Conservation (phyloP, 2,888 invertebrate genomes). For the Drosophila niveifrons region DNA sequence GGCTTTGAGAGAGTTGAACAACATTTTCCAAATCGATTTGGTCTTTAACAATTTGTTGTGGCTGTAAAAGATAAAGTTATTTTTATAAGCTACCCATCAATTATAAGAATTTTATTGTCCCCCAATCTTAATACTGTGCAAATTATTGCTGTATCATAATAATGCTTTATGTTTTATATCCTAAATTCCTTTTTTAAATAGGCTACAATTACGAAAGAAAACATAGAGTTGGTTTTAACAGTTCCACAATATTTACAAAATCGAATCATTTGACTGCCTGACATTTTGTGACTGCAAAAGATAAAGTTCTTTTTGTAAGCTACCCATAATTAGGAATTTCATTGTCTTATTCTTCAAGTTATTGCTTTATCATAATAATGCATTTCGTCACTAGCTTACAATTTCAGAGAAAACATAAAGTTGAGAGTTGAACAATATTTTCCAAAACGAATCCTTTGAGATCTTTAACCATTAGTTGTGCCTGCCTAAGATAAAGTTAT, state of each 20-base stretch:
- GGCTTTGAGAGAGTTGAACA: not conserved
- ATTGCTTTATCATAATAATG: constrained; percentile 10
- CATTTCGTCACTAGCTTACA: constrained; percentile 20
- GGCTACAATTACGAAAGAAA: no score
- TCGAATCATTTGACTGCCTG: no score
- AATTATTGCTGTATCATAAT: constrained; percentile 3
- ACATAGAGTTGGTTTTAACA: no score
- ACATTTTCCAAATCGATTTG: constrained; percentile 1
- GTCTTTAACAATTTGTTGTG: no score
- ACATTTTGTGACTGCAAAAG: no score
- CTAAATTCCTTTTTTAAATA: no score
- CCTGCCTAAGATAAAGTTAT: no score
- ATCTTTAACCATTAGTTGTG: no score
- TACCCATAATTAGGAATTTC: not conserved
- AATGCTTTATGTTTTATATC: not conserved
- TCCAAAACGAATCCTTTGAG: not conserved
- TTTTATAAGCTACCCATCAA: no score
- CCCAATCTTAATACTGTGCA: not conserved
- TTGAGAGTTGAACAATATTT: constrained; percentile 1
- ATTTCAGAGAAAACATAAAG: not conserved
- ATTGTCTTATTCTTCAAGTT: not conserved
- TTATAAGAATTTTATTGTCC: not conserved
- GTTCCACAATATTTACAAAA: no score
- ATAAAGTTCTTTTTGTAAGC: no score
- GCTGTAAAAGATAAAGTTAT: no score